These are phyloP conservation scores for Pycnonotus jocosus DNA, from an alignment of 2,113 vertebrate genomes.

Conservation along the genomic window DNA sequence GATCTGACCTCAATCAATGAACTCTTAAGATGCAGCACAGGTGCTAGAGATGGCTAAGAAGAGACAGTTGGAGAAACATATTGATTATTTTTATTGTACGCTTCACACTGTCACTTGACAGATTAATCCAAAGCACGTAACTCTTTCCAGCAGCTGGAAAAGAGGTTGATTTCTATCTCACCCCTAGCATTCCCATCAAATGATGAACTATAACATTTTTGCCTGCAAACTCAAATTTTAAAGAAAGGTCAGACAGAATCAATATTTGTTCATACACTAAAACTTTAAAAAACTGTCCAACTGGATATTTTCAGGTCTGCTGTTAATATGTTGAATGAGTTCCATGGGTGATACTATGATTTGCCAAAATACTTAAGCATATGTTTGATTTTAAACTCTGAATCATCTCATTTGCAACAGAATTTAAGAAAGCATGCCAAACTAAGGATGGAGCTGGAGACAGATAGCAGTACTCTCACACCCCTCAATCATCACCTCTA, in stretches of 20 bases:
- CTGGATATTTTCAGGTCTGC: not conserved
- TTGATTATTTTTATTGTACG: not conserved
- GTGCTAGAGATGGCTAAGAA: not conserved
- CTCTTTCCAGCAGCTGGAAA: not conserved
- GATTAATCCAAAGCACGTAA: not conserved
- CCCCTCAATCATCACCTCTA: not conserved
- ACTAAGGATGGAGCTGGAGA: not conserved
- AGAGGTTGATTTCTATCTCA: not conserved
- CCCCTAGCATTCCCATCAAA: not conserved
- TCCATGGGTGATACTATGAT: not conserved
- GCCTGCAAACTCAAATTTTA: not conserved
- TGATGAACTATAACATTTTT: not conserved
- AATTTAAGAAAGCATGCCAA: not conserved
- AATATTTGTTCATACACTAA: not conserved
- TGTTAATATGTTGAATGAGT: not conserved
- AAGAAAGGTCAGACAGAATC: not conserved
- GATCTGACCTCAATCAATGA: not conserved
- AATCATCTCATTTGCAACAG: not conserved
- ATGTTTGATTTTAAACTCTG: not conserved
- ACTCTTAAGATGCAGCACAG: not conserved
- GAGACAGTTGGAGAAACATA: not conserved
- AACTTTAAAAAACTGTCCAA: not conserved
- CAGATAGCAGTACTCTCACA: not conserved
- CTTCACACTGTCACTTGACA: not conserved
- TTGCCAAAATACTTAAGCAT: not conserved